Evolutionary conservation across 1,140 invertebrate genomes (phyloP), one percentile per base, ranked within the genome.

Genomic region (Tetragonula clypearis): DNA sequence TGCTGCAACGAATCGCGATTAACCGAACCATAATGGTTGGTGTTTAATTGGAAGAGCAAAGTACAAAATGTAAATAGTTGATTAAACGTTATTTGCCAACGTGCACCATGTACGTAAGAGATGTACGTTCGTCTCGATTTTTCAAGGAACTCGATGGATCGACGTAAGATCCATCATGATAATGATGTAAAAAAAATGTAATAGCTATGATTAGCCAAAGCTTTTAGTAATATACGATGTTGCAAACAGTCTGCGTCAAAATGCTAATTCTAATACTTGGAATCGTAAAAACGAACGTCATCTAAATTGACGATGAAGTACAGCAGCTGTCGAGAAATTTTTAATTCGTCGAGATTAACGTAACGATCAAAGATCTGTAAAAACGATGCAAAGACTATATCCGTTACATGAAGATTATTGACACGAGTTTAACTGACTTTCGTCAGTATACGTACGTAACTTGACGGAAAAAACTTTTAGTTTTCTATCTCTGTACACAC

Each of bases 231-330:
- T 26, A 15, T 62, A n/a, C 4, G n/a, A 62, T n/a, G 12, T 30
- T 30, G n/a, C 23, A 14, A 23, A n/a, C 1, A 14, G 1, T 0
- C n/a, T 14, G 11, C 23, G n/a, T n/a, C n/a, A n/a, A n/a, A 62
- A 62, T 62, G 60, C 4, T 62, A 62, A 62, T 62, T 49, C 41
- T 9, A 35, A 49, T 49, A 49, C 41, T 62, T 62, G 23, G n/a
- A n/a, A 62, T n/a, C 12, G n/a, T n/a, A 12, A 62, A 0, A 62
- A n/a, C 2, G 23, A 23, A 60, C 30, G 3, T 62, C 11, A 14
- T 62, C 14, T n/a, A 1, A 2, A 14, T 4, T 1, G n/a, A 12
- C 9, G 23, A 62, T 2, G 60, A n/a, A n/a, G 4, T 62, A 8
- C 41, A 49, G 8, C 41, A 62, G n/a, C 14, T 62, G 2, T 11